A percentile compares a stretch with the other conserved stretches of the same genome.
phyloP scores from a whole-genome alignment of 92 coral and sea anemone species.

The Porites cylindrica region DNA sequence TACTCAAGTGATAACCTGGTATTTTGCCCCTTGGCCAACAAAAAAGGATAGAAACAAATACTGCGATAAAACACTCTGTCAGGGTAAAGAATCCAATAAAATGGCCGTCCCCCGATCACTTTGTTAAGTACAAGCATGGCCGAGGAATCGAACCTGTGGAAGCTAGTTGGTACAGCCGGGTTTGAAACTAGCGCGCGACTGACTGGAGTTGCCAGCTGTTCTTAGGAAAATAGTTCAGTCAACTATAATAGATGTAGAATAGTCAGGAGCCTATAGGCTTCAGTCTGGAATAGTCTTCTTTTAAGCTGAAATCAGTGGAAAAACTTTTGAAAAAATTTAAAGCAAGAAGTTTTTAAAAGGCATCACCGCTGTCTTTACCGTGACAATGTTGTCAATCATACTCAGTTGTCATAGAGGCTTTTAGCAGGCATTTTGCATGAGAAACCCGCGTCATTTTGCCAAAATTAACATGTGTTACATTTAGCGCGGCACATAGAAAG shows the following conservation, averaged over 20 bases:
- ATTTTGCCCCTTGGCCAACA: background rate
- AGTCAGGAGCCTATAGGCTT: background rate
- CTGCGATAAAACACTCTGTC: background rate
- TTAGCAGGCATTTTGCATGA: background rate
- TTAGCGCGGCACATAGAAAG: background rate
- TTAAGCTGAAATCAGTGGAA: background rate
- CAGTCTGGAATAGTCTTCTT: background rate
- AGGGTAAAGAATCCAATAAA: background rate
- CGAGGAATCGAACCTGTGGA: background rate
- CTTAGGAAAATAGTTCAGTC: background rate
- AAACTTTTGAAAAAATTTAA: background rate
- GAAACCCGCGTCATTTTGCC: background rate
- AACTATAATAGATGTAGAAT: background rate
- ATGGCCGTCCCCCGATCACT: background rate
- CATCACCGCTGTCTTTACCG: background rate
- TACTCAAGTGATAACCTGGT: background rate
- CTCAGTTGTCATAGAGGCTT: background rate
- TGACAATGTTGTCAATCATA: background rate
- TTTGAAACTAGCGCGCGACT: background rate
- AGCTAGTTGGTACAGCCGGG: background rate
- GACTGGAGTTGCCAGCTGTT: background rate
- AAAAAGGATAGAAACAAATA: background rate
- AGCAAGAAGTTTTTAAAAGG: background rate
- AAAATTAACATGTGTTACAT: background rate
- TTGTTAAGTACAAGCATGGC: background rate